Percentiles rank a stretch among this genome's conserved stretches.
Evolutionary conservation across 2,888 invertebrate genomes (phyloP).

Genomic region (Acronicta leporina): DNA sequence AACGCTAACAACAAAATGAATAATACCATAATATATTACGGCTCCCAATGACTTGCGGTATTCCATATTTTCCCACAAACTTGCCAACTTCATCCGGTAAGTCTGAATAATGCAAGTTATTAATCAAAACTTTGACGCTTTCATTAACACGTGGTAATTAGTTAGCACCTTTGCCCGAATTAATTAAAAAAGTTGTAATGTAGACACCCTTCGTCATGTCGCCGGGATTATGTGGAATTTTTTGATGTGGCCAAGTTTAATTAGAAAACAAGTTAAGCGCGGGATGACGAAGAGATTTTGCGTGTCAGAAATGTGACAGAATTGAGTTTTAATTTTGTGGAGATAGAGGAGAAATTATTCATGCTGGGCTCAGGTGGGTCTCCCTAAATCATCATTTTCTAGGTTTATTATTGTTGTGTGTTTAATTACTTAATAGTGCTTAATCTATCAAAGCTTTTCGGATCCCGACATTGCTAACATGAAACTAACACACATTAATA

Average conservation of each 20-base stretch:
- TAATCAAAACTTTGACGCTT: slow-evolving; percentile 59
- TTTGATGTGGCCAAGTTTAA: slow-evolving; percentile 42
- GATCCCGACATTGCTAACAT: no score
- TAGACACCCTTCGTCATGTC: slow-evolving; percentile 40
- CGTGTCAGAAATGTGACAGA: slow-evolving; percentile 34
- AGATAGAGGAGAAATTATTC: no score
- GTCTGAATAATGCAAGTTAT: slow-evolving; percentile 60
- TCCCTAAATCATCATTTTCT: neutral
- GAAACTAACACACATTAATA: no score
- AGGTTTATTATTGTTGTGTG: no score
- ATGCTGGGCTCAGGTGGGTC: no score
- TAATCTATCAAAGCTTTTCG: no score
- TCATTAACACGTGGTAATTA: slow-evolving; percentile 69
- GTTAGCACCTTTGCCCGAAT: slow-evolving; percentile 65
- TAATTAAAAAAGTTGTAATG: slow-evolving; percentile 69
- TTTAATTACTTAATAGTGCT: no score
- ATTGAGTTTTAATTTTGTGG: slow-evolving; percentile 43
- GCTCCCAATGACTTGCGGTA: slow-evolving; percentile 39
- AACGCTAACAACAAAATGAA: slow-evolving; percentile 40
- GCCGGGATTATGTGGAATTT: slow-evolving; percentile 39
- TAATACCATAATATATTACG: slow-evolving; percentile 43
- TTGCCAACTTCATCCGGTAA: slow-evolving; percentile 25
- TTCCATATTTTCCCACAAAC: slow-evolving; percentile 26
- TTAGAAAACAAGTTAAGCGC: slow-evolving; percentile 34
- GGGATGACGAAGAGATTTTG: slow-evolving; percentile 28